phyloP scores from a whole-genome alignment of 2,888 invertebrate genomes.

The Drosophila greeni region DNA sequence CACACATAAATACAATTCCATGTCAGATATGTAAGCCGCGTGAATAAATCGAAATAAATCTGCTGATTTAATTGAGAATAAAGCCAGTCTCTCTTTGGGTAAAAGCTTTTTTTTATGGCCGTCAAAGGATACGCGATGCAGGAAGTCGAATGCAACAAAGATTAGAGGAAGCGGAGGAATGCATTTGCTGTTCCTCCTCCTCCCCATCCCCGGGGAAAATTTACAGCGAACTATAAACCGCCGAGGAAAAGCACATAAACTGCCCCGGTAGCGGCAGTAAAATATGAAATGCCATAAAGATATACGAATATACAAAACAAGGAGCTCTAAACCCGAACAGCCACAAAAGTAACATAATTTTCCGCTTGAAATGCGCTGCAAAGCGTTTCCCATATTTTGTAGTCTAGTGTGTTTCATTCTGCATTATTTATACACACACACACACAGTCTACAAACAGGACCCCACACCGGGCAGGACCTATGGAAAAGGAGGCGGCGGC shows the following conservation, averaged over 20 bases:
- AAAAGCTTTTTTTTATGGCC: conserved; percentile 15
- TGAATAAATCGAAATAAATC: conserved; percentile 21
- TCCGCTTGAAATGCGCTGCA: conserved; percentile 54
- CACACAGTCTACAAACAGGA: neutral
- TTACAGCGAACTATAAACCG: conserved; percentile 33
- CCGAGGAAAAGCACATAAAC: conserved; percentile 26
- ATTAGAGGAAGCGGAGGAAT: conserved; percentile 5
- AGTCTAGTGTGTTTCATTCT: conserved; percentile 36
- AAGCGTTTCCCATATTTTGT: conserved; percentile 52
- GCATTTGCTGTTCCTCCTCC: conserved; percentile 2
- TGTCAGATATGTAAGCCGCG: neutral
- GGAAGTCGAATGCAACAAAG: conserved; percentile 35
- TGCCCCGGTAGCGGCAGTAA: conserved; percentile 26
- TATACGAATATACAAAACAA: conserved; percentile 15
- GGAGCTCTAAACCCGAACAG: conserved; percentile 27
- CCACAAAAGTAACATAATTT: conserved; percentile 61
- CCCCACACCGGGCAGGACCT: neutral
- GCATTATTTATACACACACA: conserved; percentile 26
- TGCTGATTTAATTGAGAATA: conserved; percentile 32
- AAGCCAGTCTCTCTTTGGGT: conserved; percentile 1
- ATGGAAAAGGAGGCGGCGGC: conserved; percentile 1
- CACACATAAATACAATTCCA: neutral
- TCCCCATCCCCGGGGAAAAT: conserved; percentile 11
- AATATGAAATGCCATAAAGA: conserved; percentile 56
- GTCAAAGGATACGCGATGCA: neutral